A percentile compares a stretch with the other conserved stretches of the same genome.
Evolutionary conservation across 2,888 invertebrate genomes (phyloP).

Genomic region (Cynaeus angustus): DNA sequence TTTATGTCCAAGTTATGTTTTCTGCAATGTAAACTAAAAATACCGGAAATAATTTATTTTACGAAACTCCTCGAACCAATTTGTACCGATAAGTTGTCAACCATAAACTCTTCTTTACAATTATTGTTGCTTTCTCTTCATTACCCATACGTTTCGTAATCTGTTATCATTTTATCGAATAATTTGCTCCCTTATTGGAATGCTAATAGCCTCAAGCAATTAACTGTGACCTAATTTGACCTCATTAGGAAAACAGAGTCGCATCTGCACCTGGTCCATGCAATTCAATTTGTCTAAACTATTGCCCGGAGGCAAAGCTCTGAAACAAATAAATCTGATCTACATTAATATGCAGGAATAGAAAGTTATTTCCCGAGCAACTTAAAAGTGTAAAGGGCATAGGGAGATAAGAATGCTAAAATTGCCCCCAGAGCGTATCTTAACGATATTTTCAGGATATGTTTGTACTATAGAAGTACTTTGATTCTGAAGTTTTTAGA

Average conservation of each 20-base stretch:
- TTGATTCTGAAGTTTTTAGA: too few species aligned
- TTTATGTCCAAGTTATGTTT: constrained; percentile 15
- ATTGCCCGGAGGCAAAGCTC: constrained; percentile 20
- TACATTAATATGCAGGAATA: constrained; percentile 8
- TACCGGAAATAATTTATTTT: neutral
- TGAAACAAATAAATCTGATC: constrained; percentile 5
- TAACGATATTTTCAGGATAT: too few species aligned
- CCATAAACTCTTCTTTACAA: neutral
- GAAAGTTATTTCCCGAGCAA: too few species aligned
- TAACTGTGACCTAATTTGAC: constrained; percentile 30
- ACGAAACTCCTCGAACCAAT: neutral
- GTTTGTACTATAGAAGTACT: too few species aligned
- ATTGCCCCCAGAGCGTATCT: too few species aligned
- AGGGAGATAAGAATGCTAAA: too few species aligned
- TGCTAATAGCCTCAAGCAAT: constrained; percentile 30
- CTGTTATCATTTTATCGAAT: constrained; percentile 5
- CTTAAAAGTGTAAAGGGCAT: too few species aligned
- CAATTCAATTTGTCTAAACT: constrained; percentile 26
- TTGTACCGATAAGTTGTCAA: neutral
- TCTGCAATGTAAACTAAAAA: constrained; percentile 9
- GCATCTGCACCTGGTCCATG: constrained; percentile 23
- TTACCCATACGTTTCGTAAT: neutral
- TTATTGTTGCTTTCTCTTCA: neutral
- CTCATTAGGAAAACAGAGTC: constrained; percentile 28
- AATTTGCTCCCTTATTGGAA: constrained; percentile 11